phyloP scores from a whole-genome alignment of 2,113 vertebrate genomes.

The Sphaerodactylus townsendi region DNA sequence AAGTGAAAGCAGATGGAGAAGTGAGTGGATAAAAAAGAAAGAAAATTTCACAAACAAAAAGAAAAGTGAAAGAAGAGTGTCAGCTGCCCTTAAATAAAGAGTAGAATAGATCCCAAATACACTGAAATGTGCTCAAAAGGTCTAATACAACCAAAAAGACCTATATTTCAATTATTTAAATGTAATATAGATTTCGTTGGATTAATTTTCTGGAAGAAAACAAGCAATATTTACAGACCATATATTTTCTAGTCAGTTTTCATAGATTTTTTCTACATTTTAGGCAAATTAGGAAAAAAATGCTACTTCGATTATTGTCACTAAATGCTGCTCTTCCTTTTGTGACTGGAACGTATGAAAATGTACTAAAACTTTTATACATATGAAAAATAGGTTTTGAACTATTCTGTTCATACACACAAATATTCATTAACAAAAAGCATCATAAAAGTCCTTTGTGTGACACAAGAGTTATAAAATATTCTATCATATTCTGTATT shows the following conservation, averaged over 20 bases:
- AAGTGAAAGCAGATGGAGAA: slow-evolving; percentile 99
- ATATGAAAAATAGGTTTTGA: slow-evolving; percentile 59
- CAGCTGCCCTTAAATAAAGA: slow-evolving; percentile 92
- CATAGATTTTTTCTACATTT: slow-evolving; percentile 39
- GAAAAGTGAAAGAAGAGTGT: slow-evolving; percentile 96
- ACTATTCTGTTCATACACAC: slow-evolving; percentile 46
- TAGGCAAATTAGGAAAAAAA: slow-evolving; percentile 55
- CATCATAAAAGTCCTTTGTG: slow-evolving; percentile 75
- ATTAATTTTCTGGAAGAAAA: slow-evolving; percentile 36
- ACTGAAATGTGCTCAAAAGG: slow-evolving; percentile 78
- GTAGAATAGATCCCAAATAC: slow-evolving; percentile 79
- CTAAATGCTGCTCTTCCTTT: slow-evolving; percentile 36
- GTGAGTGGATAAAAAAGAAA: slow-evolving; percentile 79
- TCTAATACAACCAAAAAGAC: slow-evolving; percentile 71
- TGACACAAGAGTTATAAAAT: slow-evolving; percentile 86
- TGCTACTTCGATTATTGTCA: slow-evolving; percentile 39
- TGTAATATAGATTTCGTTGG: slow-evolving; percentile 59
- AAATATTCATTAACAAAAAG: slow-evolving; percentile 65
- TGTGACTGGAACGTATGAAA: slow-evolving; percentile 33
- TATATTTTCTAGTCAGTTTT: slow-evolving; percentile 12
- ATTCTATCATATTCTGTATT: slow-evolving; percentile 94
- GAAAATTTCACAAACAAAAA: slow-evolving; percentile 86
- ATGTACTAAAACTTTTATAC: slow-evolving; percentile 61
- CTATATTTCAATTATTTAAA: slow-evolving; percentile 74
- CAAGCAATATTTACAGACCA: slow-evolving; percentile 20